Evolutionary conservation across 1,140 invertebrate species (phyloP), one percentile per base, ranked within the genome.

Genomic region (Druon quercuslanigerum): DNA sequence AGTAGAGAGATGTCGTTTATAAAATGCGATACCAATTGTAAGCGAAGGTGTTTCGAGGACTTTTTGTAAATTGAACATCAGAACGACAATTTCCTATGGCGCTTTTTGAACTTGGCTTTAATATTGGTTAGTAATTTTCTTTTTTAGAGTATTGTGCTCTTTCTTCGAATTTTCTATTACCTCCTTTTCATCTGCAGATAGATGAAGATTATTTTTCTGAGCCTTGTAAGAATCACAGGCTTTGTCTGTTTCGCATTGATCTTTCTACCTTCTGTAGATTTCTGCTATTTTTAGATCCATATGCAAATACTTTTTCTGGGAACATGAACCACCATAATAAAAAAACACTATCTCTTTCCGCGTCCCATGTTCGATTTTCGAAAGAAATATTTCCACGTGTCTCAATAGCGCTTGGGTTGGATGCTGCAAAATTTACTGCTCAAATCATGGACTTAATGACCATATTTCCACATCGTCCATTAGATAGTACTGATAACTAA

Each of bases 61-160:
- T 70, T 75, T 79, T 66, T 75, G 77, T 16, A 79, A 33, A 9
- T 79, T 73, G 51, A 79, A 79, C 8, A 54, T 75, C 9, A 79
- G 51, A 17, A 79, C 66, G 6, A 19, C 73, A 20, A 71, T 75
- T 12, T 79, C 66, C 33, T 74, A 19, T 46, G 33, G 14, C 13
- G 73, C 40, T 20, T 72, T 52, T 54, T 66, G 11, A 19, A 76
- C 20, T 52, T 76, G 71, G 7, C 46, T n/a, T 50, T 76, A 66
- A 66, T 70, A 79, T 57, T 76, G 71, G 11, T 19, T 54, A 3
- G 19, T 19, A 51, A 75, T 46, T 52, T n/a, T 52, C 50, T 79
- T 46, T 12, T n/a, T n/a, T 9, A 76, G 8, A 66, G 50, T 17
- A 9, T 72, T 6, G 20, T 74, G 73, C 19, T 16, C 9, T 60